Base-by-base conservation (phyloP, 2,888 invertebrate species). In the Apamea anceps region DNA sequence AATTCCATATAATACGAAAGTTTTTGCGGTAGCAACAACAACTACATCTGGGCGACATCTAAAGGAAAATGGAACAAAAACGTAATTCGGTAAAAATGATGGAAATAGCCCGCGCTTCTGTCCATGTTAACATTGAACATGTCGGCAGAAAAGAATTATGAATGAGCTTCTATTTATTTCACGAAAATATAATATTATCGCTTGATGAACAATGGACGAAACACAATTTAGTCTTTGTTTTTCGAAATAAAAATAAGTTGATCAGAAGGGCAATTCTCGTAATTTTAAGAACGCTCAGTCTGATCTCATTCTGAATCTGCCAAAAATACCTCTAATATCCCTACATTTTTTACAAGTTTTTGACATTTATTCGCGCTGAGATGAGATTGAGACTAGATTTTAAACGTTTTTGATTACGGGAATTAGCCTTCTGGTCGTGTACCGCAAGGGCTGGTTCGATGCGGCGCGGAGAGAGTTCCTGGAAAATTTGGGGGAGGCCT, bases 1-100 rank as follows among this genome's bases (percentile, higher is more conserved):
- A 82, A 82, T 84, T 81, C 73, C 71, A 73, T 70, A 89, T 80
- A 81, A 82, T 76, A 73, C 70, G 68, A 80, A 80, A 80, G 81
- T 81, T 87, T 89, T 85, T 83, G 79, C 45, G 75, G 78, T 79
- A 68, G 75, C 79, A 82, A 87, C 85, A 87, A 81, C 77, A 82
- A 81, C 76, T 82, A 81, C 77, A 78, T 75, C 76, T 80, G 77
- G 89, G 74, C 71, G 85, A 77, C 65, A 77, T 82, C 75, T 82
- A 54, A 84, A 75, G 80, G 79, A 75, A 87, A 83, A 74, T 75
- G 87, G 75, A 78, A 88, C 75, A 85, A 72, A 76, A 79, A 70
- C 67, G 70, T 78, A 86, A 82, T 88, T 74, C 68, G 74, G 75
- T 79, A 77, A 86, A 73, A 77, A 81, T 79, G 63, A 81, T 70